Percentiles rank a stretch among this genome's conserved stretches.
These are phyloP conservation scores for Keiferia lycopersicella DNA, from an alignment of 2,888 invertebrate species.

Conservation along the genomic window DNA sequence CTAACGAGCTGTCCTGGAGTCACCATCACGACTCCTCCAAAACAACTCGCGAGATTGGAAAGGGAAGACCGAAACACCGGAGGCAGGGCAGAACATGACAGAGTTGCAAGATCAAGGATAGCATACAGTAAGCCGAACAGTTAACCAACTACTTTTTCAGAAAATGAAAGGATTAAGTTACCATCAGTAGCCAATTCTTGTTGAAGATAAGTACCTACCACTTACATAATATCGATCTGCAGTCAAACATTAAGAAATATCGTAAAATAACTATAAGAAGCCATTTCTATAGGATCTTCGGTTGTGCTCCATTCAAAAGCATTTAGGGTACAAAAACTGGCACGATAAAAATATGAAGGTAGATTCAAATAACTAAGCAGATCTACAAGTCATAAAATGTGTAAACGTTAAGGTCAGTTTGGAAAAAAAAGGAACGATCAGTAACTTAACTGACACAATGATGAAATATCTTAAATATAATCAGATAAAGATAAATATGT, in stretches of 20 bases:
- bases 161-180: conserved; percentile 48
- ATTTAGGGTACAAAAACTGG: conserved; percentile 48
- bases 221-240: conserved; percentile 22
- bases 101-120: conserved; percentile 38
- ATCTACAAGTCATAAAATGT: conserved; percentile 62
- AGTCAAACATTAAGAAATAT: conserved; percentile 49
- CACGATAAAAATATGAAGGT: conserved; percentile 36
- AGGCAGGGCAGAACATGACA: conserved; percentile 45
- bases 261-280: conserved; percentile 65
- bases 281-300: conserved; percentile 63
- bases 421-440: conserved; percentile 49
- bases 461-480: conserved; percentile 44
- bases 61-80: conserved; percentile 54
- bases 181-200: conserved; percentile 36
- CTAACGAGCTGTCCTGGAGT: conserved; percentile 49
- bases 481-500: conserved; percentile 45
- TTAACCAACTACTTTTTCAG: conserved; percentile 50
- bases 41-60: conserved; percentile 48
- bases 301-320: conserved; percentile 67
- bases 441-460: conserved; percentile 48
- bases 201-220: conserved; percentile 44
- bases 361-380: conserved; percentile 67
- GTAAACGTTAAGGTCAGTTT: conserved; percentile 48
- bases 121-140: conserved; percentile 46
- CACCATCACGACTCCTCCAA: conserved; percentile 34